These are phyloP conservation scores for Enteromius afrohamiltoni DNA, from an alignment of 2,797 vertebrate genomes.

Conservation along the genomic window DNA sequence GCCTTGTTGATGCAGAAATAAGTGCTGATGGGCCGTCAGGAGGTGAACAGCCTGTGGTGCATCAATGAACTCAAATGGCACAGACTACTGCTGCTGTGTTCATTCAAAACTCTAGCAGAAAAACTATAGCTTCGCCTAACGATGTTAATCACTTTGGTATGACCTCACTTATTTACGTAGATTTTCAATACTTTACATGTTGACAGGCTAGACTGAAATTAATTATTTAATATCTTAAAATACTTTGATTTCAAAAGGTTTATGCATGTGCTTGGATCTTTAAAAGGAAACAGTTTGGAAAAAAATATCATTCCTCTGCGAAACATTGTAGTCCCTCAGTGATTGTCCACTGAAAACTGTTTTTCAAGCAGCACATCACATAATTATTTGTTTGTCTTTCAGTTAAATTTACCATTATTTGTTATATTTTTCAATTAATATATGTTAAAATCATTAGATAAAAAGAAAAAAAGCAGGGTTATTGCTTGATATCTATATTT, in stretches of 20 bases:
- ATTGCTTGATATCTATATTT: too few species aligned
- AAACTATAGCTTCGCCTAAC: neutral
- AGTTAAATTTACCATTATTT: too few species aligned
- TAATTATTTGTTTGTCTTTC: too few species aligned
- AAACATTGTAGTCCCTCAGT: too few species aligned
- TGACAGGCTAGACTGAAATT: neutral
- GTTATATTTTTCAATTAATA: too few species aligned
- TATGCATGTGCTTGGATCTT: neutral
- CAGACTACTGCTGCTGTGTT: neutral
- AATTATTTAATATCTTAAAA: neutral
- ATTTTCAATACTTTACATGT: neutral
- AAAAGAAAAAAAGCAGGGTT: too few species aligned
- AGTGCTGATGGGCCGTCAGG: neutral
- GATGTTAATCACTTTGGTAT: neutral
- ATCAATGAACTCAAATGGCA: constrained; percentile 3
- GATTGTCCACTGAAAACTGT: too few species aligned
- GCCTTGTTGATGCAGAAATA: constrained; percentile 12
- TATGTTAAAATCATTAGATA: too few species aligned
- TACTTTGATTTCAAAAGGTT: neutral
- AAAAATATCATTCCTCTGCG: too few species aligned
- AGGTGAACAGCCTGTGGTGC: constrained; percentile 17
- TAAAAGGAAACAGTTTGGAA: too few species aligned
- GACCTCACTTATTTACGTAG: neutral
- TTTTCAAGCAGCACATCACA: too few species aligned
- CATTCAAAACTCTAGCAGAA: neutral